Evolutionary conservation across 1,140 invertebrate species (phyloP).

Genomic region (Drosophila nannoptera): DNA sequence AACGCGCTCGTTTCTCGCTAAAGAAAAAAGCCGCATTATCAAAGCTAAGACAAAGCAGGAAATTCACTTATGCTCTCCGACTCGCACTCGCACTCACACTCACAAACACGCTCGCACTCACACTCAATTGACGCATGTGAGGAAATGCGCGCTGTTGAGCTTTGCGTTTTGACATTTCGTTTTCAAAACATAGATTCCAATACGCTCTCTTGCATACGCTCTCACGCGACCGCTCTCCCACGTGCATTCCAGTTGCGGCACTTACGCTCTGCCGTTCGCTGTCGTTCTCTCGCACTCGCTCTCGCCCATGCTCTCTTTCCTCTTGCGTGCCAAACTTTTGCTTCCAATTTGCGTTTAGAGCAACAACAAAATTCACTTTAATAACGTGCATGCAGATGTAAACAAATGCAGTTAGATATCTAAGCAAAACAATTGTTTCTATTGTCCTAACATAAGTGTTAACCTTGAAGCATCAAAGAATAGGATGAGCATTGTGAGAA

Average conservation of each 20-base stretch:
- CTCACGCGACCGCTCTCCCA: constrained; percentile 21
- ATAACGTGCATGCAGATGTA: constrained; percentile 57
- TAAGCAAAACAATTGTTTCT: constrained; percentile 31
- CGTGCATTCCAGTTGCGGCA: constrained; percentile 30
- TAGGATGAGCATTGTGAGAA: constrained; percentile 1
- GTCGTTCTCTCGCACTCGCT: constrained; percentile 18
- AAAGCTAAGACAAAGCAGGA: constrained; percentile 67
- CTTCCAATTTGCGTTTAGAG: constrained; percentile 13
- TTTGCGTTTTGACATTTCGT: constrained; percentile 73
- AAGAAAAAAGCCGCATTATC: constrained; percentile 69
- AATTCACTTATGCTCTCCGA: constrained; percentile 64
- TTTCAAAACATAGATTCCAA: constrained; percentile 74
- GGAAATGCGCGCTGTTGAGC: constrained; percentile 72
- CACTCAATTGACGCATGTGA: constrained; percentile 28
- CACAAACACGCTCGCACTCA: constrained; percentile 7
- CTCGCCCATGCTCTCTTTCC: constrained; percentile 3
- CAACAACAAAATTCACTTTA: constrained; percentile 36
- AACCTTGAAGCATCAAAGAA: constrained; percentile 1
- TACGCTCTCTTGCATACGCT: constrained; percentile 14
- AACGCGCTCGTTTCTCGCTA: constrained; percentile 42
- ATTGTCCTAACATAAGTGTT: constrained; percentile 2
- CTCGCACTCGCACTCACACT: constrained; percentile 33
- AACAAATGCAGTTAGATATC: constrained; percentile 51
- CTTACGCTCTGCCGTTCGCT: constrained; percentile 2
- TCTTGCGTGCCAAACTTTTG: constrained; percentile 14